These are phyloP conservation scores for Oncorhynchus clarkii DNA, from an alignment of 2,113 vertebrate genomes.

Conservation along the genomic window DNA sequence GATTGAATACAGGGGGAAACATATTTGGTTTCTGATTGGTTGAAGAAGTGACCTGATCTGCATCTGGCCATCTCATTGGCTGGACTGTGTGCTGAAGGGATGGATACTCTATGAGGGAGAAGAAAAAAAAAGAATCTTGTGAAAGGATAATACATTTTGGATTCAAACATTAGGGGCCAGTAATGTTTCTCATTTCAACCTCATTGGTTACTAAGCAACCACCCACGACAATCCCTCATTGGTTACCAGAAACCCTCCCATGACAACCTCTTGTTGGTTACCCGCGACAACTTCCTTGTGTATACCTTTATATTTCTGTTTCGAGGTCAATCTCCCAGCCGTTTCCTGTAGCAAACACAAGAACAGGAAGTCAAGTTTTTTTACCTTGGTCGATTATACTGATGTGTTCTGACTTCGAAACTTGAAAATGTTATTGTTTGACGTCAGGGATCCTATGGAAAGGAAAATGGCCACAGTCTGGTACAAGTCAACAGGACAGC, in stretches of 20 bases:
- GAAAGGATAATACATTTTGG: background rate
- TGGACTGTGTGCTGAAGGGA: too few species aligned
- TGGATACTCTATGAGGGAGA: background rate
- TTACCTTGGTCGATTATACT: background rate
- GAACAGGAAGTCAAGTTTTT: background rate
- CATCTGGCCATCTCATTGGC: background rate
- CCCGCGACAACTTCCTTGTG: conserved; percentile 16
- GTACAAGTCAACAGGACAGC: too few species aligned
- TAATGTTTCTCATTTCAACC: background rate
- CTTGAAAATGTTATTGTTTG: too few species aligned
- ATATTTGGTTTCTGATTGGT: too few species aligned
- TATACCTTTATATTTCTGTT: conserved; percentile 34
- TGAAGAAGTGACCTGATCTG: background rate
- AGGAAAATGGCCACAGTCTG: too few species aligned
- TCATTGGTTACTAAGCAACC: background rate
- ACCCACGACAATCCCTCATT: background rate
- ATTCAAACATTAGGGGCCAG: background rate
- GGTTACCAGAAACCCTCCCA: background rate
- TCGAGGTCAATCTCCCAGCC: background rate
- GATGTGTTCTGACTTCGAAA: too few species aligned
- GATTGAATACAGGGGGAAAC: background rate
- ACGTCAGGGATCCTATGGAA: too few species aligned
- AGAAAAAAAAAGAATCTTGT: background rate
- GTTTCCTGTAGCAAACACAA: conserved; percentile 45
- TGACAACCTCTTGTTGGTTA: background rate